Evolutionary conservation across 2,888 invertebrate species (phyloP), one percentile per base, ranked within the genome.

Genomic region (Sinelater perroti): DNA sequence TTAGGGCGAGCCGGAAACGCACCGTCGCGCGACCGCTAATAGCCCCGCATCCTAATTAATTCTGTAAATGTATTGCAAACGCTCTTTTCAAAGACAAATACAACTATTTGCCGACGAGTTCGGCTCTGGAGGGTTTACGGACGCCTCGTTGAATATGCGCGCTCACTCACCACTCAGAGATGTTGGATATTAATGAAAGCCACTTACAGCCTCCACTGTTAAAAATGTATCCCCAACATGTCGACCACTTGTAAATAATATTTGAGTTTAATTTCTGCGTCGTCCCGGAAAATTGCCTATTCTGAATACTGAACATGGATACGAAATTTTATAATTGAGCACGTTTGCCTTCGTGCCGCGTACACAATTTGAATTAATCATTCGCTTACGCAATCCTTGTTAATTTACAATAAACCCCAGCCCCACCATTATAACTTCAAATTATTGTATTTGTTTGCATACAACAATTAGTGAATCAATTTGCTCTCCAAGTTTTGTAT

Each of bases 121-220:
- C 40, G 52, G 57, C 45, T 50, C 59, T 59, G 59, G 54, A 54
- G 59, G 59, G 59, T 59, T 59, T 49, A 54, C 35, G 44, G 42
- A 44, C 54, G 51, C 57, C 45, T 57, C 62, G 60, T 64, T 62
- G 53, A 60, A 60, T 60, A 64, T 64, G 62, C 62, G 58, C 52
- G 44, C 60, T 64, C 64, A 64, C 60, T 64, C 62, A 56, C 64
- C 64, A 62, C 64, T 64, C 60, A 56, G 58, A 56, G 53, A 64
- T 60, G 61, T 58, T 60, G 60, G 58, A 52, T 62, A 64, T 64
- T 62, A 64, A 64, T 64, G 64, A 60, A 62, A 52, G 58, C 50
- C 58, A 60, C 62, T 62, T 64, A 62, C 50, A 54, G 38, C 31
- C 33, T 45, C 38, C 35, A 52, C 59, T 56, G 56, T 61, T 63